Evolutionary conservation across 2,797 vertebrate genomes (phyloP).

Genomic region (Xerus rutilus): DNA sequence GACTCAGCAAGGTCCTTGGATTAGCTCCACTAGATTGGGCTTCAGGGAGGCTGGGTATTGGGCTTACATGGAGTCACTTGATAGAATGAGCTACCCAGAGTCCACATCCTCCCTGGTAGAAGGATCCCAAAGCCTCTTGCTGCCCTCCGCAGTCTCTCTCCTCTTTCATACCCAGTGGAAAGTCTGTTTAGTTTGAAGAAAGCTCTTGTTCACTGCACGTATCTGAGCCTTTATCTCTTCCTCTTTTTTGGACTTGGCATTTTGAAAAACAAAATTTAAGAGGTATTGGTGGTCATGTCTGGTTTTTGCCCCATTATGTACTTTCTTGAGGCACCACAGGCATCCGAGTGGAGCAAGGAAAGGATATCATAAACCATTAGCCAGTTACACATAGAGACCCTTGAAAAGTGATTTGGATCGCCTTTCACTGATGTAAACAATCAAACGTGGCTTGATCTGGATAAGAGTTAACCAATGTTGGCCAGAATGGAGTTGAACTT

Average conservation of each 20-base stretch:
- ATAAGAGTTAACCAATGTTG: neutral
- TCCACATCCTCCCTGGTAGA: neutral
- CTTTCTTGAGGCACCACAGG: neutral
- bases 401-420: neutral
- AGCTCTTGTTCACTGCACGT: accelerated
- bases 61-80: neutral
- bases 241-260: neutral
- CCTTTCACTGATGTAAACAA: neutral
- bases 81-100: neutral
- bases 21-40: too few species aligned
- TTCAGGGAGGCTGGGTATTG: neutral
- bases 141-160: neutral
- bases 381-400: too few species aligned
- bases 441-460: neutral
- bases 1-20: too few species aligned
- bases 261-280: neutral
- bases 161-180: neutral
- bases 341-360: neutral
- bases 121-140: neutral
- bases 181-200: neutral
- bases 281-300: neutral
- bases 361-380: too few species aligned
- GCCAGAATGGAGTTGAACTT: neutral
- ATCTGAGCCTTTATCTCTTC: neutral
- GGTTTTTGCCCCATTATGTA: neutral